Evolutionary conservation across 2,888 invertebrate species (phyloP), one percentile per base, ranked within the genome.

Genomic region (Xestia c-nigrum): DNA sequence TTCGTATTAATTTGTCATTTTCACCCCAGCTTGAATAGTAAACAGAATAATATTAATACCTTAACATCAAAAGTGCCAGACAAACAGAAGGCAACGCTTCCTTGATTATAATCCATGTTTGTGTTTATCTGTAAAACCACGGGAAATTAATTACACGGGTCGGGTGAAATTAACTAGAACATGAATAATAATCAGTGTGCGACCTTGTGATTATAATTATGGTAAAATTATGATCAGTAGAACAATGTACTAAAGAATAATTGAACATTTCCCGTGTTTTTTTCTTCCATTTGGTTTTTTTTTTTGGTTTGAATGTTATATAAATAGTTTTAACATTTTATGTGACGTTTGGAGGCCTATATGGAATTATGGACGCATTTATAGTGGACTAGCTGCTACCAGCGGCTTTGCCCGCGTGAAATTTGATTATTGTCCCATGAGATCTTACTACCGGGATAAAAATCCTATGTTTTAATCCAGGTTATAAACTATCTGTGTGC

Each of bases 121-220:
- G 78, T 89, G 86, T 88, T 87, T 87, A 87, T 87, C 78, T 84
- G 77, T 78, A 87, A 85, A 81, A 81, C 86, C 84, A 85, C 80
- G 74, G 75, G 85, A 90, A 87, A 90, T 89, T 90, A 91, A 90
- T 91, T 89, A 90, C 84, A 74, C 55, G 81, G 84, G 84, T 81
- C 66, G 84, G 66, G 80, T 80, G 80, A 85, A 86, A 88, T 90
- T 89, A 88, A 89, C 88, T 81, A 82, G 66, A 76, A 88, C 84
- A 69, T 73, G 82, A 87, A 84, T 87, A 79, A 89, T 88, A 84
- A 89, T 81, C 68, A 68, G 80, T 76, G 63, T 70, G 64, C 76
- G 59, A 71, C 71, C 63, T 76, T 69, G 55, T 43, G 38, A 76
- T 70, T 59, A 40, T 31, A 64, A 64, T 64, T 64, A 68, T 21